Evolutionary conservation across 1,140 invertebrate species (phyloP), one percentile per base, ranked within the genome.

Genomic region (Colletes latitarsis): DNA sequence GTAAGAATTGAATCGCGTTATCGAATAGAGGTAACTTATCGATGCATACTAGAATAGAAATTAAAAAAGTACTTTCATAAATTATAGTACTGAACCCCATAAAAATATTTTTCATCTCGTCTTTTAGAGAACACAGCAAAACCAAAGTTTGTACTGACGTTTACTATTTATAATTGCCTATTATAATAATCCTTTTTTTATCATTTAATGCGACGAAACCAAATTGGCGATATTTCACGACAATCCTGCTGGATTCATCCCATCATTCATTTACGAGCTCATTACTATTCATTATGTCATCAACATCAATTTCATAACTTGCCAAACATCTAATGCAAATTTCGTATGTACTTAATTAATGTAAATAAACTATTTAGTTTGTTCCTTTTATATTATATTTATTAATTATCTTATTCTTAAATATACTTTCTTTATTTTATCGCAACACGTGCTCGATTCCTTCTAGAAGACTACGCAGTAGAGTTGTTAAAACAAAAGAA

Each of bases 71-170:
- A 30, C 15, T 10, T 60, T 6, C 6, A 21, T 0, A 10, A 21
- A 15, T 6, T 12, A 52, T 68, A 4, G n/a, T 6, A 17, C 30
- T 2, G 4, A 41, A 3, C 9, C 52, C 6, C 9, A 10, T 30
- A 8, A 30, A 52, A 21, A 52, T 52, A 60, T 52, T 70, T 70
- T 4, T 62, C 0, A 5, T 14, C 6, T 9, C n/a, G 5, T 15
- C 19, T n/a, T 19, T 6, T 46, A 77, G 82, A 84, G 62, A 62
- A 83, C 75, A 60, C 55, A 46, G 43, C 52, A 69, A 30, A 52
- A 58, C 46, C 64, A 70, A 58, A 73, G 15, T 46, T 19, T 12
- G 62, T 69, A 41, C 57, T 6, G 1, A 14, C 30, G 30, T 73
- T 64, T 82, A 74, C 63, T 41, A 72, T 81, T 73, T 70, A 73